Conservation (phyloP, 1,140 invertebrate species). For the Tetraneura akinire region DNA sequence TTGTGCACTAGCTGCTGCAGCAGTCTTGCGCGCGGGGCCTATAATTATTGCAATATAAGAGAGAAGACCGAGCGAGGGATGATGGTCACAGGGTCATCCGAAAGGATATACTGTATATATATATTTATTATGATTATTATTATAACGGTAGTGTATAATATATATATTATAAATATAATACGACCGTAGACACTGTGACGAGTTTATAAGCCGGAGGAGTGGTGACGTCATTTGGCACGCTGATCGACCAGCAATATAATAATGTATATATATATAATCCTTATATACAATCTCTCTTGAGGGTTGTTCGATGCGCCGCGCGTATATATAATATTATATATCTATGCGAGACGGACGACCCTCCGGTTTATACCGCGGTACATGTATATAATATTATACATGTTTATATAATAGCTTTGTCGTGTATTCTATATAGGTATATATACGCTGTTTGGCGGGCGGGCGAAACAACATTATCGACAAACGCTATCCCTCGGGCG, state of each 20-base stretch:
- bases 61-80: background rate
- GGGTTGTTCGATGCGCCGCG: conserved; percentile 3
- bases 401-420: conserved; percentile 31
- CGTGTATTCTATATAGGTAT: background rate
- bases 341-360: background rate
- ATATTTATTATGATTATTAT: conserved; percentile 7
- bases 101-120: background rate
- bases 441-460: too few relatives aligned
- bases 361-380: background rate
- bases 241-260: conserved; percentile 14
- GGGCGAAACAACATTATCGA: conserved; percentile 33
- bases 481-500: background rate
- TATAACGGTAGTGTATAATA: background rate
- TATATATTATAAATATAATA: too few relatives aligned
- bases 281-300: conserved; percentile 20
- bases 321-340: background rate
- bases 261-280: conserved; percentile 3
- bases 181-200: background rate
- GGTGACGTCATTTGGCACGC: conserved; percentile 22
- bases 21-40: background rate
- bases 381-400: background rate
- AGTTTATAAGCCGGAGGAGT: conserved; percentile 17
- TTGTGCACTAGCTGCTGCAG: too few relatives aligned
- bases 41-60: too few relatives aligned
- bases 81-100: background rate